Conservation (phyloP, 2,113 vertebrate genomes). For the Chlorodrepanis virens region DNA sequence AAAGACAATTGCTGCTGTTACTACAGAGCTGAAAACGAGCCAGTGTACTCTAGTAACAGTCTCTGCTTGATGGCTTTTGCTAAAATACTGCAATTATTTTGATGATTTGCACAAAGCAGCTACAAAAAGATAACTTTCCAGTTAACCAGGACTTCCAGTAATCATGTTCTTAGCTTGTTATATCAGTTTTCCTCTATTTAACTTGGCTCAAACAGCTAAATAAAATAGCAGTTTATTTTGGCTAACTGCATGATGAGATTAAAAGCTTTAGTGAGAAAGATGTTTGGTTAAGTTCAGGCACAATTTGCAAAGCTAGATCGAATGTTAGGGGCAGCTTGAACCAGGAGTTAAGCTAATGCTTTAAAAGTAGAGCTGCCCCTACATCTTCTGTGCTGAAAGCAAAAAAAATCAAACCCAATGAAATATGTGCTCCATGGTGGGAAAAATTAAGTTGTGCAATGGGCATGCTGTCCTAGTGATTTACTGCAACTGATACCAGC, state of each 20-base stretch:
- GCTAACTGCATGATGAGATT: background rate
- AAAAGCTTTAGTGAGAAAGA: background rate
- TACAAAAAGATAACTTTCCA: background rate
- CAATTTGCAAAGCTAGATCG: background rate
- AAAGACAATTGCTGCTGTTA: background rate
- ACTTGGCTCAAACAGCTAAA: background rate
- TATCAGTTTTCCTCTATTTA: background rate
- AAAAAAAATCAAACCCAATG: background rate
- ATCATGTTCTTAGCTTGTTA: background rate
- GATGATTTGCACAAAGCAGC: background rate
- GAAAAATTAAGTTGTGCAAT: background rate
- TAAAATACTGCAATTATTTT: background rate
- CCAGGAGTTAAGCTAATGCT: background rate
- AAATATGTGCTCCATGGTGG: background rate
- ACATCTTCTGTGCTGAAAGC: background rate
- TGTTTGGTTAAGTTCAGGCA: background rate
- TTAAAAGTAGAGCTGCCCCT: background rate
- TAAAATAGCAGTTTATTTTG: background rate
- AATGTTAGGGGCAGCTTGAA: background rate
- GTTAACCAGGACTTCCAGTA: background rate
- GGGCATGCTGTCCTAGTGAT: background rate
- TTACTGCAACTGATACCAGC: background rate
- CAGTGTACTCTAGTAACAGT: background rate
- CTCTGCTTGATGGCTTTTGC: background rate
- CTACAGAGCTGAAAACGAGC: background rate